A percentile compares a stretch with the other conserved stretches of the same genome.
Evolutionary conservation across 2,888 invertebrate genomes (phyloP).

Genomic region (Biston stratarius): DNA sequence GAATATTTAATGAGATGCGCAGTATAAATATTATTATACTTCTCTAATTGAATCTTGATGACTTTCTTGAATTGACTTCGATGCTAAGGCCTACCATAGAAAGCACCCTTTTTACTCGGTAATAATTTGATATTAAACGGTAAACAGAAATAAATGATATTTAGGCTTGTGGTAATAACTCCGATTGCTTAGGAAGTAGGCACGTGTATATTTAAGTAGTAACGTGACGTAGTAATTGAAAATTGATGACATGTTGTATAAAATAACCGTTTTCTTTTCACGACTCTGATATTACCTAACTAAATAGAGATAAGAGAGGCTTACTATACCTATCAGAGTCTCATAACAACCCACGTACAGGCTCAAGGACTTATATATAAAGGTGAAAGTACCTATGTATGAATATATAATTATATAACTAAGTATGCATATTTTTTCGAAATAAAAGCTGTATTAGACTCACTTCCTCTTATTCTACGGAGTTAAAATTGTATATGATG

Average conservation of each 20-base stretch:
- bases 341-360: too few relatives aligned
- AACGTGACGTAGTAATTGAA: constrained; percentile 14
- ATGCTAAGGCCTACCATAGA: constrained; percentile 14
- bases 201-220: constrained; percentile 4
- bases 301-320: constrained; percentile 30
- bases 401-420: too few relatives aligned
- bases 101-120: constrained; percentile 25
- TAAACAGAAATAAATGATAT: constrained; percentile 13
- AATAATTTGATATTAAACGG: constrained; percentile 22
- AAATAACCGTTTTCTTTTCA: constrained; percentile 18
- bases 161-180: constrained; percentile 15
- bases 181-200: constrained; percentile 7
- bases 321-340: constrained; percentile 11
- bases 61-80: constrained; percentile 41
- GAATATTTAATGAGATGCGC: constrained; percentile 24
- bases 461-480: too few relatives aligned
- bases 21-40: constrained; percentile 29
- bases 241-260: constrained; percentile 4
- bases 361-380: too few relatives aligned
- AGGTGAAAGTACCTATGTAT: too few relatives aligned
- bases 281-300: constrained; percentile 17
- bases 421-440: too few relatives aligned
- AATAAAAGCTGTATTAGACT: too few relatives aligned
- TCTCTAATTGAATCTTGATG: constrained; percentile 45
- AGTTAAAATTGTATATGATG: too few relatives aligned